These are phyloP conservation scores for Oscheius sp. DNA, from an alignment of 2,888 invertebrate genomes.

Conservation along the genomic window DNA sequence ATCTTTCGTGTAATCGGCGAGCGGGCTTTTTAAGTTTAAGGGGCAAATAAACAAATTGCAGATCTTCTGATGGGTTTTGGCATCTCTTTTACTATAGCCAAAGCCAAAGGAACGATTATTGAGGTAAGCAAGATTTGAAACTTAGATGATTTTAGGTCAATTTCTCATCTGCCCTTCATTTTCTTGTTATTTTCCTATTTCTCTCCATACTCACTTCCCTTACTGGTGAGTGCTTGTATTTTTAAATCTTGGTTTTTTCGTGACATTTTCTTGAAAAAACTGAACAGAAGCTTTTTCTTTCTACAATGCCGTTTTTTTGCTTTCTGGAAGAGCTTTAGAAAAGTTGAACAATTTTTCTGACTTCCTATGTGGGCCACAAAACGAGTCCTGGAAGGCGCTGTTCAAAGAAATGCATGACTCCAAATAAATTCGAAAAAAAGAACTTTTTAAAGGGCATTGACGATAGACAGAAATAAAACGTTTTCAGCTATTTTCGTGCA, in stretches of 20 bases:
- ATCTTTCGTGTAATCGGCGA: too few species aligned
- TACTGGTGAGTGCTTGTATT: slow-evolving; percentile 29
- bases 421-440: too few species aligned
- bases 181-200: slow-evolving; percentile 40
- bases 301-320: too few species aligned
- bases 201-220: slow-evolving; percentile 43
- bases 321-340: background rate
- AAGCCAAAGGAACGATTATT: slow-evolving; percentile 54
- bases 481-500: slow-evolving; percentile 41
- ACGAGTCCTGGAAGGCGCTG: too few species aligned
- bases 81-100: slow-evolving; percentile 61
- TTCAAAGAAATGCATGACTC: too few species aligned
- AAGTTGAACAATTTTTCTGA: too few species aligned
- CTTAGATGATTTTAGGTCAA: background rate
- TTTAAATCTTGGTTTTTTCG: background rate
- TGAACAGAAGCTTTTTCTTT: background rate
- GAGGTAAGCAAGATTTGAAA: slow-evolving; percentile 34
- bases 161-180: slow-evolving; percentile 43
- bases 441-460: too few species aligned
- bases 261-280: too few species aligned
- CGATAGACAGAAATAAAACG: background rate
- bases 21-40: too few species aligned
- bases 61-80: slow-evolving; percentile 66
- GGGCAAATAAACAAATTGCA: slow-evolving; percentile 42
- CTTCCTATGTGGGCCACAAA: too few species aligned